Conservation (phyloP, 2,888 invertebrate genomes). For the Scaeva pyrastri region DNA sequence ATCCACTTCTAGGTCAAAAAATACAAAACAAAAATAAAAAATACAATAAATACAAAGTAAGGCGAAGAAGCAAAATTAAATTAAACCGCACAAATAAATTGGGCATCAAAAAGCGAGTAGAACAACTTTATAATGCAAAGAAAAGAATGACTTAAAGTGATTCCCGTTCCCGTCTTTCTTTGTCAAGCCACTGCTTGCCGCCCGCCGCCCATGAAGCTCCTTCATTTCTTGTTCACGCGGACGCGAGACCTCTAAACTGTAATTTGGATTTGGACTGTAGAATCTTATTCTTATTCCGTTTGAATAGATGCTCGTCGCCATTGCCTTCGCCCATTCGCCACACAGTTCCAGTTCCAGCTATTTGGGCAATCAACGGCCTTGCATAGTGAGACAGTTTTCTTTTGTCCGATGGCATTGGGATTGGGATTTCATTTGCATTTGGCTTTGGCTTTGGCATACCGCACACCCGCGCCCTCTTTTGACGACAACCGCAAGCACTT, state of each 20-base stretch:
- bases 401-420: slow-evolving; percentile 48
- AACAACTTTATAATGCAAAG: slow-evolving; percentile 52
- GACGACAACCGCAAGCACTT: slow-evolving; percentile 37
- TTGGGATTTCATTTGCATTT: slow-evolving; percentile 34
- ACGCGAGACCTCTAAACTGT: slow-evolving; percentile 17
- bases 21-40: slow-evolving; percentile 59
- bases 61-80: slow-evolving; percentile 65
- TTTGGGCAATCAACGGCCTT: slow-evolving; percentile 76
- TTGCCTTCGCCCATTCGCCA: background rate
- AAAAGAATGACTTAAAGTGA: slow-evolving; percentile 44
- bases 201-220: background rate
- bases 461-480: background rate
- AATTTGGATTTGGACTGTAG: no score
- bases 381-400: slow-evolving; percentile 68
- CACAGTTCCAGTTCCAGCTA: slow-evolving; percentile 71
- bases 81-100: slow-evolving; percentile 73
- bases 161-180: slow-evolving; percentile 23
- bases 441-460: no score
- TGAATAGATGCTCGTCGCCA: slow-evolving; percentile 64
- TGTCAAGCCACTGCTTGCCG: no score
- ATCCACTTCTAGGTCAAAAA: slow-evolving; percentile 66
- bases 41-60: slow-evolving; percentile 63
- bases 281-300: slow-evolving; percentile 60
- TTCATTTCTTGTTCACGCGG: slow-evolving; percentile 6
- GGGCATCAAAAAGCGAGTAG: slow-evolving; percentile 62